Percentiles rank a stretch among this genome's conserved stretches.
Conservation (phyloP, 2,888 invertebrate genomes). For the Polydesmus complanatus region DNA sequence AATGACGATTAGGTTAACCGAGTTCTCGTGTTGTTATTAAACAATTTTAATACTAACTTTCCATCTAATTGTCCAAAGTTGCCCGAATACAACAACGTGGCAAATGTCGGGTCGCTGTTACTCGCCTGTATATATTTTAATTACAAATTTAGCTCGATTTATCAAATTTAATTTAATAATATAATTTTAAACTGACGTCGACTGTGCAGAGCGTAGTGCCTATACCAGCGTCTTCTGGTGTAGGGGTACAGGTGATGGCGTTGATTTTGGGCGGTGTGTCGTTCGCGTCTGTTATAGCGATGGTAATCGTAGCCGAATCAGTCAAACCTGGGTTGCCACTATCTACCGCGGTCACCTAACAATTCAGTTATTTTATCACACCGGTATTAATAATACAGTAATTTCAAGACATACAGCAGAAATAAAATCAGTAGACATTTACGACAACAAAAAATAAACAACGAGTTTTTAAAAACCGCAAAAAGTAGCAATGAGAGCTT, state of each 20-base stretch:
- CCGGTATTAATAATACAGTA: no score
- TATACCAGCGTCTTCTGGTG: background rate
- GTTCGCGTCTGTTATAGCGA: background rate
- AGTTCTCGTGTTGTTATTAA: no score
- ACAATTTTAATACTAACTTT: background rate
- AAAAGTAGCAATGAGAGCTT: no score
- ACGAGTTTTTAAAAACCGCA: no score
- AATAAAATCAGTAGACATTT: no score
- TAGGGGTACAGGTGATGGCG: background rate
- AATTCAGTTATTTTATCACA: no score
- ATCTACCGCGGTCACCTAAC: background rate
- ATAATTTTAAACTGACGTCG: background rate
- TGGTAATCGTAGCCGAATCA: background rate
- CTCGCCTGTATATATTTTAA: background rate
- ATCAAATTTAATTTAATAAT: background rate
- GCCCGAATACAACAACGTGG: background rate
- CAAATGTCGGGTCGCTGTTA: background rate
- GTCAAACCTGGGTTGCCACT: background rate
- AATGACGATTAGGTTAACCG: no score
- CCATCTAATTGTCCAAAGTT: background rate
- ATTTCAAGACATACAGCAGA: no score
- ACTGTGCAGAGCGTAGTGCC: background rate
- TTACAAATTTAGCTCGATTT: background rate
- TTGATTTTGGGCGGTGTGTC: background rate
- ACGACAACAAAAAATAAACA: no score